Base-by-base conservation (phyloP, 2,888 invertebrate species). In the Lasioglossum morio region DNA sequence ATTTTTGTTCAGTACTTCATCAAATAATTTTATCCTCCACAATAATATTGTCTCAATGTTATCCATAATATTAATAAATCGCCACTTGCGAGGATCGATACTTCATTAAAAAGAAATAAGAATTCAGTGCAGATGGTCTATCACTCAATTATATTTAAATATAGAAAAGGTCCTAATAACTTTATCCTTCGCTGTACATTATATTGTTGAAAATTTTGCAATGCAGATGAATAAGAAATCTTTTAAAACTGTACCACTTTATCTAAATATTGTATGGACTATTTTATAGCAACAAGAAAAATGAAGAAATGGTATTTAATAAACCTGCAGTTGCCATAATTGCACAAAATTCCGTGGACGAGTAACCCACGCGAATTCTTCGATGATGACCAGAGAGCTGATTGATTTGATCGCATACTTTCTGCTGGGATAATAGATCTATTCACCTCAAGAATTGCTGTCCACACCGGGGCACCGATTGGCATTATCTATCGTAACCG, bases 401-500 rank as follows among this genome's bases (percentile, higher is more conserved):
- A 69, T 23, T 8, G 30, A 16, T 63, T 30, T 19, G 30, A 30
- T 30, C 63, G 23, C 69, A 37, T 34, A 69, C 37, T 69, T 69
- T 69, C 37, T 10, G 23, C 40, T 14, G 37, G n/a, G 70, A 40
- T 70, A 70, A 40, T 40, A 40, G 70, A 40, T 40, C 40, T n/a
- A 40, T 70, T 70, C 70, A 14, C 70, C 70, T 40, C 70, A 70
- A 70, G 70, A 34, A 69, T 69, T 69, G 69, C 40, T 40, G 70
- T 70, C 70, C 70, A 70, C 70, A n/a, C 23, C 37, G 37, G 48
- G 34, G 5, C 75, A 30, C 40, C 82, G 66, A 84, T 84, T 75
- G 60, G 66, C 16, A 60, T 80, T 80, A 79, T 84, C 84, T 69
- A 57, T 79, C 63, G 16, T 60, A n/a, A 23, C 30, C 37, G 34